Evolutionary conservation across 2,113 vertebrate genomes (phyloP), one percentile per base, ranked within the genome.

Genomic region (Calyptommatus sinebrachiatus): DNA sequence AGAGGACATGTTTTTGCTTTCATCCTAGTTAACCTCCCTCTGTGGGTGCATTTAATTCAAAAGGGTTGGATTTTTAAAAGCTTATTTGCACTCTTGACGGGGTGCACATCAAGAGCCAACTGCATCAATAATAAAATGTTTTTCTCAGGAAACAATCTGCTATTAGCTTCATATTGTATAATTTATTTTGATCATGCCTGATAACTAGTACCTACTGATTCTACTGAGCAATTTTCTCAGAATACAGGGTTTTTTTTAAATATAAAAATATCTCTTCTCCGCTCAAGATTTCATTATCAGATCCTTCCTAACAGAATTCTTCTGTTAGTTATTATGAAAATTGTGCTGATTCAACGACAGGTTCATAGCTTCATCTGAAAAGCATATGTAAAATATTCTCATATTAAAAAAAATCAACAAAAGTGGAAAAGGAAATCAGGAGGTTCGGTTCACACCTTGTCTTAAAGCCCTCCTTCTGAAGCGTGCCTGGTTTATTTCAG

Each of bases 291-390:
- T 35, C 7, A 31, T 26, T 21, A 1, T 26, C 63, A 7, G 8
- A 67, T 53, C 53, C 45, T 45, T 68, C 7, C 65, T 14, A 4
- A 0, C 0, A 71, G 1, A 4, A 0, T 0, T 81, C 53, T 81
- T 67, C 86, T 71, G 66, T 46, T 82, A 84, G 69, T 0, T 0
- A 76, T 61, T 57, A 76, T 75, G 82, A 71, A 29, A 81, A 77
- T 88, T 87, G 50, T 7, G 84, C 46, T 81, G 78, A 88, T 83
- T 80, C 77, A 87, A 31, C 82, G 86, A 76, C 78, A 86, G 83
- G 82, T 80, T 85, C 80, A 50, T 88, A 84, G 88, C 90, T 86
- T 69, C 83, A 66, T 84, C 86, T 87, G 65, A 84, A 84, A 86
- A 78, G 62, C 63, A 82, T 77, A 85, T 79, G 81, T n/a, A 87